Conservation (phyloP, 1,140 invertebrate genomes). For the Euwallacea similis region DNA sequence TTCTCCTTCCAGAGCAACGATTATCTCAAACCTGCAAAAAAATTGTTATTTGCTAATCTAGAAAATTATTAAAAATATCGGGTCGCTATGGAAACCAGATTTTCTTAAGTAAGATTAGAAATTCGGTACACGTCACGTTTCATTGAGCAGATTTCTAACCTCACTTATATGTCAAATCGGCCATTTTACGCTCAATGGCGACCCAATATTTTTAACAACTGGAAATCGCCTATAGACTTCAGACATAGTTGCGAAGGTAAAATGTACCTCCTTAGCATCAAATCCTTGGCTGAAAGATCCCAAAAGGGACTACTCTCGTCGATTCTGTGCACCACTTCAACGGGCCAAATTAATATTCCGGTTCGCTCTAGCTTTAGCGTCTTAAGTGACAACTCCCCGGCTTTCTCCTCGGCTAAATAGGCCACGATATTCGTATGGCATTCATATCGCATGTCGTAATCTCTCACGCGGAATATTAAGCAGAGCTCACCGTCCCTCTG, state of each 20-base stretch:
- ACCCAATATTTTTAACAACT: too few species aligned
- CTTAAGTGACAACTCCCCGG: conserved; percentile 46
- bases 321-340: conserved; percentile 66
- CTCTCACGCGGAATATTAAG: conserved; percentile 64
- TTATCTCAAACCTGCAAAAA: conserved; percentile 77
- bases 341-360: conserved; percentile 65
- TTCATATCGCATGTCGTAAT: conserved; percentile 60
- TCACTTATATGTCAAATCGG: too few species aligned
- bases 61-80: too few species aligned
- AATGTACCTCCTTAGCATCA: conserved; percentile 58
- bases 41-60: not conserved
- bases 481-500: conserved; percentile 63
- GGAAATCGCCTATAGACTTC: too few species aligned
- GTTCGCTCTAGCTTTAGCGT: conserved; percentile 42
- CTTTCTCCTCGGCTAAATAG: conserved; percentile 54
- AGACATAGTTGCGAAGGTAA: too few species aligned
- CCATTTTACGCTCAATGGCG: too few species aligned
- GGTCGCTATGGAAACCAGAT: too few species aligned
- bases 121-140: too few species aligned
- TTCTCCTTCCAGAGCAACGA: conserved; percentile 80
- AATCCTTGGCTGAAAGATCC: conserved; percentile 59
- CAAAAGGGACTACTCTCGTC: conserved; percentile 61
- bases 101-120: too few species aligned
- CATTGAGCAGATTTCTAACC: too few species aligned
- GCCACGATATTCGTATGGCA: conserved; percentile 63